Evolutionary conservation across 2,113 vertebrate genomes (phyloP).

Genomic region (Oplegnathus fasciatus): DNA sequence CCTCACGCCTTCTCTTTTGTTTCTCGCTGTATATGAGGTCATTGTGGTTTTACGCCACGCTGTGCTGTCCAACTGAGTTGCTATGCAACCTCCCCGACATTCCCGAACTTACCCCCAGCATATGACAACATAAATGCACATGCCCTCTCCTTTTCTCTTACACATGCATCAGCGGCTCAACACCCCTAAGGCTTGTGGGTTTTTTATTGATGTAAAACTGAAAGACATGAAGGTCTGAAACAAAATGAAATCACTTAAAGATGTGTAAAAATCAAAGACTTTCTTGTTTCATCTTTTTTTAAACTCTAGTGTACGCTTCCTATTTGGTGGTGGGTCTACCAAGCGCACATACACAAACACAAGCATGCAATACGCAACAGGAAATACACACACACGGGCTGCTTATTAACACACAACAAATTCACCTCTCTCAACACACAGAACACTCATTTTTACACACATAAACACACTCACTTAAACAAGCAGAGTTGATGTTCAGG

Average conservation of each 20-base stretch:
- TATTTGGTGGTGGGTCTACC: background rate
- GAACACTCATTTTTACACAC: conserved; percentile 23
- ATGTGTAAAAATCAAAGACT: background rate
- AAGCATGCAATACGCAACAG: background rate
- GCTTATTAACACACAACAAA: conserved; percentile 53
- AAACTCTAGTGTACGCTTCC: background rate
- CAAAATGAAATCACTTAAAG: background rate
- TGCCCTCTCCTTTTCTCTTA: no score
- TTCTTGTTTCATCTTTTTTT: background rate
- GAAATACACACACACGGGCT: conserved; percentile 23
- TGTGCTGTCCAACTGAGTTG: conserved; percentile 26
- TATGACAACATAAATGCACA: background rate
- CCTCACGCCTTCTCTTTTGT: conserved; percentile 6
- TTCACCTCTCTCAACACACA: conserved; percentile 36
- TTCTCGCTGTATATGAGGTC: conserved; percentile 17
- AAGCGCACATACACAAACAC: background rate
- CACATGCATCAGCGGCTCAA: background rate
- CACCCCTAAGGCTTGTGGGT: background rate
- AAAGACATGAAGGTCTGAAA: background rate
- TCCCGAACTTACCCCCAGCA: conserved; percentile 4
- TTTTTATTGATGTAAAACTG: background rate
- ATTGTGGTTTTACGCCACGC: conserved; percentile 21
- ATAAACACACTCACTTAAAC: conserved; percentile 20
- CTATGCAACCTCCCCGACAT: conserved; percentile 21
- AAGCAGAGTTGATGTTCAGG: conserved; percentile 72